Conservation (phyloP, 2,113 vertebrate species). For the Paramormyrops kingsleyae region DNA sequence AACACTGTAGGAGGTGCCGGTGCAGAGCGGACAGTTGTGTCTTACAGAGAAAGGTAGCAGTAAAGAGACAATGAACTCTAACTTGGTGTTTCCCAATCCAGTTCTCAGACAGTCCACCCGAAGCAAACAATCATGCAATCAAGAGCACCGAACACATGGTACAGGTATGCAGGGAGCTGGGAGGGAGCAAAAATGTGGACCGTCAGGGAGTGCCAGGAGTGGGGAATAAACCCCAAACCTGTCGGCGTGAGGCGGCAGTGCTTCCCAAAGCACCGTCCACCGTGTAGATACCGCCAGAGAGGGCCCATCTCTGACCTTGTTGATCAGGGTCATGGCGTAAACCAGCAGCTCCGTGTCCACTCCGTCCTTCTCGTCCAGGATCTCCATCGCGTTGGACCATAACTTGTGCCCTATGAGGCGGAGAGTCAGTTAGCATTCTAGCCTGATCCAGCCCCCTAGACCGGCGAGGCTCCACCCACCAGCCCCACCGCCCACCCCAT, state of each 20-base stretch:
- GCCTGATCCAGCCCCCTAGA: neutral
- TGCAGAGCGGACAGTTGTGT: neutral
- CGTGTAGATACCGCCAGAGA: neutral
- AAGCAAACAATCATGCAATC: neutral
- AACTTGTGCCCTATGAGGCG: conserved; percentile 64
- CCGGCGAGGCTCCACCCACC: neutral
- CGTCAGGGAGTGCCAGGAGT: neutral
- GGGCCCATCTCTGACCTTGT: conserved; percentile 70
- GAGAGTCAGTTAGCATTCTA: neutral
- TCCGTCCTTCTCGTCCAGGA: conserved; percentile 91
- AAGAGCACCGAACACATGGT: neutral
- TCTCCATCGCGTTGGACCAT: conserved; percentile 92
- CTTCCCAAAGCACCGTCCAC: neutral
- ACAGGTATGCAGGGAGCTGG: neutral
- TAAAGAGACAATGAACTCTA: neutral
- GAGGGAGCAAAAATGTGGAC: neutral
- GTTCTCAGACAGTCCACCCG: neutral
- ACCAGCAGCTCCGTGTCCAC: conserved; percentile 92
- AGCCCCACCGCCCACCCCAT: neutral
- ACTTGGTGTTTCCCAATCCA: neutral
- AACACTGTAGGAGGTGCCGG: neutral
- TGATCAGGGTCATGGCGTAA: conserved; percentile 89
- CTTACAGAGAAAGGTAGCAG: neutral
- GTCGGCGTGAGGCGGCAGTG: neutral
- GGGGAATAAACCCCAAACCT: neutral